Percentiles rank a stretch among this genome's conserved stretches.
Conservation (phyloP, 2,888 invertebrate species). For the Rhogogaster chlorosoma region DNA sequence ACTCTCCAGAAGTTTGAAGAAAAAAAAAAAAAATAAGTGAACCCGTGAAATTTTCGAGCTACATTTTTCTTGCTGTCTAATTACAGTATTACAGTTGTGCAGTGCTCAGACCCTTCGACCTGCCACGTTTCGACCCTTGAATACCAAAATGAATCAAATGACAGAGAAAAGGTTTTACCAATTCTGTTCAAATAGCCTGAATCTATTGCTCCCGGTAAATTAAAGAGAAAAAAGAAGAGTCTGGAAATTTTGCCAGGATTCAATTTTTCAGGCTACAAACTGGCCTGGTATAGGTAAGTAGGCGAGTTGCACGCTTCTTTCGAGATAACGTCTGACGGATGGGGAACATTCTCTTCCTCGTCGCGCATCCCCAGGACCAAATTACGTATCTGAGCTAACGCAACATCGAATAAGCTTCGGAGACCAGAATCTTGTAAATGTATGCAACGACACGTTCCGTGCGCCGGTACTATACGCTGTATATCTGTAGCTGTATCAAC, state of each 20-base stretch:
- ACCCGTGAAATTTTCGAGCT: conserved; percentile 1
- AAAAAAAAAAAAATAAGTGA: background rate
- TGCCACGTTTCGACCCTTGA: too few species aligned
- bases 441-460: conserved; percentile 73
- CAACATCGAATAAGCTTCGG: conserved; percentile 57
- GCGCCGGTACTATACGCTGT: conserved; percentile 65
- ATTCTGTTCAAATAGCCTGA: background rate
- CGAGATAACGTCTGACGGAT: conserved; percentile 37
- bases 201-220: background rate
- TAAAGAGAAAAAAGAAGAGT: background rate
- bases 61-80: conserved; percentile 1
- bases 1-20: conserved; percentile 33
- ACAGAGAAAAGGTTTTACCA: background rate
- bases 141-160: background rate
- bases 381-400: conserved; percentile 35
- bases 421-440: conserved; percentile 69
- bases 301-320: background rate
- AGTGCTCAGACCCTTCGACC: background rate
- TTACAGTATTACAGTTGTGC: background rate
- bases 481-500: conserved; percentile 24
- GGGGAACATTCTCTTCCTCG: background rate
- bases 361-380: background rate
- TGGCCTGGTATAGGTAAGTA: background rate
- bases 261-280: background rate
- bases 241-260: background rate